These are phyloP conservation scores for Microplitis mediator DNA, from an alignment of 1,140 invertebrate genomes.

Conservation along the genomic window DNA sequence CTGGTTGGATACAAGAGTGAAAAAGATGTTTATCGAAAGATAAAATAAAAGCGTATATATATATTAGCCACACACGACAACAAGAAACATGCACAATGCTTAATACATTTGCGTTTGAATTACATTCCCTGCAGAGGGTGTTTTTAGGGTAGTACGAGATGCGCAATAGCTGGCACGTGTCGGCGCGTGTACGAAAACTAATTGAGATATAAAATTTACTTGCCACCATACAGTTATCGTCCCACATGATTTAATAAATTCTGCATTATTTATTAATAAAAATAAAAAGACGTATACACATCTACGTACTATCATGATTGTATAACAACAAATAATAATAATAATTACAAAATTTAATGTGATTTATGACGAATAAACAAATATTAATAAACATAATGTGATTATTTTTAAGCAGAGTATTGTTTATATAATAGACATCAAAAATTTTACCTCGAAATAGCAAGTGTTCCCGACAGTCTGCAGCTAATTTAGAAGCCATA, in stretches of 20 bases:
- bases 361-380: neutral
- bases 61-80: conserved; percentile 30
- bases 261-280: neutral
- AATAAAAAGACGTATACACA: neutral
- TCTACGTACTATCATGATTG: too few species aligned
- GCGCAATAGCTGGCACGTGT: conserved; percentile 49
- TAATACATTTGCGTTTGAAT: conserved; percentile 55
- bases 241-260: conserved; percentile 33
- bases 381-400: neutral
- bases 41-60: conserved; percentile 1
- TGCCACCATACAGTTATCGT: conserved; percentile 45
- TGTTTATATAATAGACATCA: neutral
- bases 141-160: conserved; percentile 12
- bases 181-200: conserved; percentile 57
- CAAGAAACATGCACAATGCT: conserved; percentile 31
- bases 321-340: too few species aligned
- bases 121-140: conserved; percentile 39
- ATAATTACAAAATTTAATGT: conserved; percentile 1
- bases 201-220: conserved; percentile 61
- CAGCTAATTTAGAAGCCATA: conserved; percentile 64
- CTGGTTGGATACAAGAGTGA: conserved; percentile 12
- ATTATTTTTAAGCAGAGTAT: conserved; percentile 5
- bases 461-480: conserved; percentile 59
- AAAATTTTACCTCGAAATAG: conserved; percentile 45
- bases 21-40: conserved; percentile 39